phyloP scores from a whole-genome alignment of 2,797 vertebrate genomes.

The Catharus ustulatus region DNA sequence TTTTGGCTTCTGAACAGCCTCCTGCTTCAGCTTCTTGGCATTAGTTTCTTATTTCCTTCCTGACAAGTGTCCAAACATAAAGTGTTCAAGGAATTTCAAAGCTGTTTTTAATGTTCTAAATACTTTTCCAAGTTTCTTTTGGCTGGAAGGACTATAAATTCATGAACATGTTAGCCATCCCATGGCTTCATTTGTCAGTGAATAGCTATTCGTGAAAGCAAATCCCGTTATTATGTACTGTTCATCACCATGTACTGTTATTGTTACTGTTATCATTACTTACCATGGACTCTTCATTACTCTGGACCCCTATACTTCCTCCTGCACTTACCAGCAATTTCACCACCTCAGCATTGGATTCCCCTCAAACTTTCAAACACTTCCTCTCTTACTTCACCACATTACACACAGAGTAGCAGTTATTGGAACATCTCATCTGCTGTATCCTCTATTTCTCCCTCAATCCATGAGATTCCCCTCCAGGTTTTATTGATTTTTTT shows the following conservation, averaged over 20 bases:
- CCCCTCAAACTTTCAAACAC: not conserved
- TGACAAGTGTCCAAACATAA: not conserved
- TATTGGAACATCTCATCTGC: not conserved
- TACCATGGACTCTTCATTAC: not conserved
- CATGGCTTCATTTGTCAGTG: not conserved
- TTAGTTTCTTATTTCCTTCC: not conserved
- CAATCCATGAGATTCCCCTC: not conserved
- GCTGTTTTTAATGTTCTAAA: not conserved
- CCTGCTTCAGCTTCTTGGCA: not conserved
- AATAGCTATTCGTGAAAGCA: not conserved
- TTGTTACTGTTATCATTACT: no score
- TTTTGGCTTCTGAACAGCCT: not conserved
- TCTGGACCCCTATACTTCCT: not conserved
- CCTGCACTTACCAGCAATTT: not conserved
- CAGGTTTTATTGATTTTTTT: slow-evolving; percentile 37
- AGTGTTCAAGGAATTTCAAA: not conserved
- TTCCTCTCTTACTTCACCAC: not conserved
- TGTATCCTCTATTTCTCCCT: not conserved
- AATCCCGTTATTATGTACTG: not conserved
- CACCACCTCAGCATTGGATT: not conserved
- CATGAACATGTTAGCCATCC: not conserved
- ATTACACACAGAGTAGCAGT: not conserved
- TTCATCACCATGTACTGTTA: no score
- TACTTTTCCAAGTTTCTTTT: not conserved
- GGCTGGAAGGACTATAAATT: not conserved